Base-by-base conservation (phyloP, 2,797 vertebrate genomes). In the Siniperca undulata region DNA sequence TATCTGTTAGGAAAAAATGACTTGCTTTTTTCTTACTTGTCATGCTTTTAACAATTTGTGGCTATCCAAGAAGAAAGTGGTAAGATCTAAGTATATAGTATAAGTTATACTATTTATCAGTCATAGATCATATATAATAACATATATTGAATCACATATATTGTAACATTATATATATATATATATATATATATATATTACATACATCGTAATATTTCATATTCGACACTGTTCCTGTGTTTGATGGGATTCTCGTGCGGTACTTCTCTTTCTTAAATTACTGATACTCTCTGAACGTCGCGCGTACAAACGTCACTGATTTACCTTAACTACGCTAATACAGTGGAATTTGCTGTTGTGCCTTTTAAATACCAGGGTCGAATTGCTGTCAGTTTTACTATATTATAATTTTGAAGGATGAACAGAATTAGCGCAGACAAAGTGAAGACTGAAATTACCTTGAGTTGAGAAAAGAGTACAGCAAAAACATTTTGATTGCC, bases 251-350 rank as follows among this genome's bases (percentile, higher is more conserved):
- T 74, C 22, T 17, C 0, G 5, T 30, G n/a, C n/a, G 2, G 0
- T n/a, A 38, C 0, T 13, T 0, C 48, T 90, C 86, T 89, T 3
- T 36, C 0, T 74, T 50, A 27, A 27, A 27, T 34, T 5, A 77
- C 36, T 59, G 6, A 19, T 24, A 72, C 36, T 91, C 92, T 94
- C 53, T 92, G 90, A 74, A 48, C 12, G 9, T 9, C n/a, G 27
- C 27, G 0, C 4, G 5, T 46, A 1, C 1, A 4, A 2, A 59
- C 13, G 68, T 67, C 10, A 56, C 5, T 13, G 1, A 13, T 44
- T 81, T 91, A 91, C 90, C 88, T 0, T 89, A 94, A 92, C 11
- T 66, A 19, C 38, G 1, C 1, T 84, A 78, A 59, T 85, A 79
- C 2, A 2, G 0, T 2, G 0, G 7, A 4, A 0, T 16, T 20